phyloP scores from a whole-genome alignment of 2,888 invertebrate genomes.

The Euclidia mi region DNA sequence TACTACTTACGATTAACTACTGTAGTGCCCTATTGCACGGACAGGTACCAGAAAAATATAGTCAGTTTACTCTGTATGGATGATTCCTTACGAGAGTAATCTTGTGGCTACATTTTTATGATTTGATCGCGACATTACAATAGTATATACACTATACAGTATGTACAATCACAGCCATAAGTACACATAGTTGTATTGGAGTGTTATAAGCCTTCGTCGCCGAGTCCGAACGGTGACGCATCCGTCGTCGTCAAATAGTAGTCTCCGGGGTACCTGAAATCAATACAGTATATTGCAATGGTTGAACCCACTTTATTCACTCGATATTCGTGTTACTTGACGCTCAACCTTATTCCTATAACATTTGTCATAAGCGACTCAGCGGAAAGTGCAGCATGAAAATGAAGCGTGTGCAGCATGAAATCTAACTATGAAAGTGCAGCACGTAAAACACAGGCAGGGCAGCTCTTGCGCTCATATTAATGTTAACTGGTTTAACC shows the following conservation, averaged over 20 bases:
- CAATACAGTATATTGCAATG: conserved; percentile 26
- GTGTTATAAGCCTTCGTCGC: conserved; percentile 68
- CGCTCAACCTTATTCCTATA: too few relatives aligned
- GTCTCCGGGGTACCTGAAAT: conserved; percentile 73
- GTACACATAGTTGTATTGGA: conserved; percentile 26
- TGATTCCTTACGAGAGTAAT: not conserved
- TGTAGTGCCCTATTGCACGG: too few relatives aligned
- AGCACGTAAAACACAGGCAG: too few relatives aligned
- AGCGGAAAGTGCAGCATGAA: too few relatives aligned
- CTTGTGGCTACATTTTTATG: not conserved
- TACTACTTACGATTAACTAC: too few relatives aligned
- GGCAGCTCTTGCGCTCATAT: too few relatives aligned
- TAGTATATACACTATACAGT: conserved; percentile 5
- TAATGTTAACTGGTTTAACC: too few relatives aligned
- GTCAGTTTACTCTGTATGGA: not conserved
- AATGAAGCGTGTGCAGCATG: too few relatives aligned
- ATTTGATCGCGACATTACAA: not conserved
- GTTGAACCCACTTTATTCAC: not conserved
- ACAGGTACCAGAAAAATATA: too few relatives aligned
- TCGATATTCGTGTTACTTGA: too few relatives aligned
- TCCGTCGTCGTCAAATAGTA: conserved; percentile 75
- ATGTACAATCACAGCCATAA: conserved; percentile 48
- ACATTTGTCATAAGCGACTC: too few relatives aligned
- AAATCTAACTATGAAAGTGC: too few relatives aligned
- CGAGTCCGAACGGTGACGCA: conserved; percentile 74